These are phyloP conservation scores for Drosophila sp. DNA, from an alignment of 1,140 invertebrate genomes.

Conservation along the genomic window DNA sequence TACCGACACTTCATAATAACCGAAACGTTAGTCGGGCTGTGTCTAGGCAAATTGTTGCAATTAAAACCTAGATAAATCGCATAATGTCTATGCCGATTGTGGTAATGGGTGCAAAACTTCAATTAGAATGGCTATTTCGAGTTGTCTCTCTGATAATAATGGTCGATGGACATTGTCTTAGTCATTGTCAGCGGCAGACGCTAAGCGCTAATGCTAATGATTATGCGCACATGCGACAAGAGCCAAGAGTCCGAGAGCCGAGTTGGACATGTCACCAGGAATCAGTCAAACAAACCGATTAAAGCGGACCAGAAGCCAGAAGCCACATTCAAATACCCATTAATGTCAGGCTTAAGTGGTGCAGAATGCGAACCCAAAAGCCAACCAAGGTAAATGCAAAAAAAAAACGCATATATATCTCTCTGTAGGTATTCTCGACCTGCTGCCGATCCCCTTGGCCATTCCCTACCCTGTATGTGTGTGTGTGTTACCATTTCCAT, in stretches of 20 bases:
- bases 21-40: too few species aligned
- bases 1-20: too few species aligned
- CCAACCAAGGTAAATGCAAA: slow-evolving; percentile 18
- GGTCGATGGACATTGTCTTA: not conserved
- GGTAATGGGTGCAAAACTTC: not conserved
- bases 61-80: not conserved
- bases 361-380: slow-evolving; percentile 13
- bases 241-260: not conserved
- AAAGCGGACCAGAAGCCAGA: slow-evolving; percentile 50
- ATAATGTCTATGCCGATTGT: not conserved
- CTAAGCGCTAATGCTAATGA: slow-evolving; percentile 52
- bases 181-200: slow-evolving; percentile 5
- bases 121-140: slow-evolving; percentile 5
- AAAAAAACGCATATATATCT: slow-evolving; percentile 34
- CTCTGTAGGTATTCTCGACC: slow-evolving; percentile 32
- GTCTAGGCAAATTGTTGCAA: not conserved
- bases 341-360: slow-evolving; percentile 73
- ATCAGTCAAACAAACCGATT: slow-evolving; percentile 61
- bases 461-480: not conserved
- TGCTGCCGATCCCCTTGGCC: slow-evolving; percentile 12
- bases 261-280: slow-evolving; percentile 54
- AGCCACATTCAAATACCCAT: slow-evolving; percentile 75
- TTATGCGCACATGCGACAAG: slow-evolving; percentile 31
- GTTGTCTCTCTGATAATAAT: not conserved
- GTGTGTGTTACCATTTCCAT: slow-evolving; percentile 19